Evolutionary conservation across 2,888 invertebrate species (phyloP).

Genomic region (Nycteola revayana): DNA sequence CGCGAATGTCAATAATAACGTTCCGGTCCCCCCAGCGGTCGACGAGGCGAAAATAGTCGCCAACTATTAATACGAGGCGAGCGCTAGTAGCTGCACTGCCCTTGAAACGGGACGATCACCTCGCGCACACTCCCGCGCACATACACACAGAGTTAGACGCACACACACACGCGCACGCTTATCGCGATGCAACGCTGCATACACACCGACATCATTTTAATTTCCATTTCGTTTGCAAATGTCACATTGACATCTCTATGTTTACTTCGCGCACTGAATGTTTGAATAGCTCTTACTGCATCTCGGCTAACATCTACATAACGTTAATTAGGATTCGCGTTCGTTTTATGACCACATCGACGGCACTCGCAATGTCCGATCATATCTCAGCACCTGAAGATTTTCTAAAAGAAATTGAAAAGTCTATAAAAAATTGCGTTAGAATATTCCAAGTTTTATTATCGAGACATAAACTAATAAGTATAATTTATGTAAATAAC

Average conservation of each 20-base stretch:
- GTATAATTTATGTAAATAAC: background rate
- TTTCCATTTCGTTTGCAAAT: conserved; percentile 74
- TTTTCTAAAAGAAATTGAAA: conserved; percentile 8
- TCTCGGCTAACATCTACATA: conserved; percentile 16
- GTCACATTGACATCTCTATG: conserved; percentile 53
- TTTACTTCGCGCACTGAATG: conserved; percentile 41
- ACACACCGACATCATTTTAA: conserved; percentile 65
- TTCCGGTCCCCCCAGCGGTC: conserved; percentile 68
- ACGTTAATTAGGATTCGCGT: conserved; percentile 11
- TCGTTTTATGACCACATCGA: conserved; percentile 12
- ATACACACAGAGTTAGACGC: conserved; percentile 39
- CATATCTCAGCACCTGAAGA: conserved; percentile 2
- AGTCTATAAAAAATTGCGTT: conserved; percentile 9
- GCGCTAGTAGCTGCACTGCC: conserved; percentile 78
- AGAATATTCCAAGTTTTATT: conserved; percentile 20
- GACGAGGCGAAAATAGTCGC: conserved; percentile 77
- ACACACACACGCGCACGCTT: conserved; percentile 39
- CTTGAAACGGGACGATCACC: conserved; percentile 80
- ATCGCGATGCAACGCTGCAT: conserved; percentile 68
- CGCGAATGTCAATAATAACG: conserved; percentile 80
- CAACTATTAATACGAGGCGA: conserved; percentile 76
- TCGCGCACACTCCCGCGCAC: conserved; percentile 65
- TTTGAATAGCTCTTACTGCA: conserved; percentile 21
- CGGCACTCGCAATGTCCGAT: background rate
- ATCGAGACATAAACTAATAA: conserved; percentile 7